A percentile compares a stretch with the other conserved stretches of the same genome.
Evolutionary conservation across 2,888 invertebrate species (phyloP).

Genomic region (Cephus pulcher): DNA sequence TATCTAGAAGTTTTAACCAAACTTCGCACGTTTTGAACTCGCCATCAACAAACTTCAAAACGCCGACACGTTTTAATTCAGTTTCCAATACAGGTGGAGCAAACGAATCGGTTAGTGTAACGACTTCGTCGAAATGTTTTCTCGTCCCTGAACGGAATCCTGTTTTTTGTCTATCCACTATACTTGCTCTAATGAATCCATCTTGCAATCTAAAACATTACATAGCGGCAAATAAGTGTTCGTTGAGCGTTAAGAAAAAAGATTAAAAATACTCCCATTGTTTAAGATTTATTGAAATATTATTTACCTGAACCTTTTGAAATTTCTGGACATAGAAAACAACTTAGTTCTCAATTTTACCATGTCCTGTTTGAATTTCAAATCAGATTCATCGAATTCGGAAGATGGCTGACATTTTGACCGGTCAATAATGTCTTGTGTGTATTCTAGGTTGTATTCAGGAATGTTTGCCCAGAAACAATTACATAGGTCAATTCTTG

Average conservation of each 20-base stretch:
- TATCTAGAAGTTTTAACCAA: conserved; percentile 39
- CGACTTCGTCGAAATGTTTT: conserved; percentile 22
- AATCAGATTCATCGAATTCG: conserved; percentile 38
- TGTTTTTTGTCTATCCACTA: conserved; percentile 8
- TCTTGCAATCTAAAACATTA: neutral
- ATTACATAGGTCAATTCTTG: conserved; percentile 11
- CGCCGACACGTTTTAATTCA: conserved; percentile 25
- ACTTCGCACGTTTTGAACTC: conserved; percentile 24
- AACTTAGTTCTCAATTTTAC: conserved; percentile 33
- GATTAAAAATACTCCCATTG: neutral
- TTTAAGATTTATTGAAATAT: neutral
- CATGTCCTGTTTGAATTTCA: conserved; percentile 43
- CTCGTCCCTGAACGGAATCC: conserved; percentile 14
- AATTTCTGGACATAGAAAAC: conserved; percentile 23
- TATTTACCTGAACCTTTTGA: conserved; percentile 11
- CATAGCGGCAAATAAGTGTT: neutral
- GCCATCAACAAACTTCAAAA: conserved; percentile 38
- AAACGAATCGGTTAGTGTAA: conserved; percentile 17
- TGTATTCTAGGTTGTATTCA: conserved; percentile 23
- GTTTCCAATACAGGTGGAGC: conserved; percentile 7
- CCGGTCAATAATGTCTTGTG: conserved; percentile 25
- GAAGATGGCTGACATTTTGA: conserved; percentile 22
- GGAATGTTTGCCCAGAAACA: conserved; percentile 34
- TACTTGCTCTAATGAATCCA: neutral
- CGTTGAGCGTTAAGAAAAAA: neutral